Base-by-base conservation (phyloP, 92 coral and sea anemone species). In the Muricea muricata region DNA sequence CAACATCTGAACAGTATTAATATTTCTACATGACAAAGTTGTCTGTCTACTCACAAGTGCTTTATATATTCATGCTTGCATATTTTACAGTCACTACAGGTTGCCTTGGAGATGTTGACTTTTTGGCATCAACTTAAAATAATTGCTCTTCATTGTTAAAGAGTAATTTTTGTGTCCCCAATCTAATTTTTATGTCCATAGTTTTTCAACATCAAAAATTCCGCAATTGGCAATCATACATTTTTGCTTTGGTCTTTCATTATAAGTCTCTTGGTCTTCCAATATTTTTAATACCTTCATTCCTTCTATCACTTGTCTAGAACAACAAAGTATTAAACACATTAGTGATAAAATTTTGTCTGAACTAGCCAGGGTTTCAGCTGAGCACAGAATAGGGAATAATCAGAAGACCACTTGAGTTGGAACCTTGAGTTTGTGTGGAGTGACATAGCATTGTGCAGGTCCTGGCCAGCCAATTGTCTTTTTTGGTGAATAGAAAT, bases 251-350 rank as follows among this genome's bases (percentile, higher is more conserved):
- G 99, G 99, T 69, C 99, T 86, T 74, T 97, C 98, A 33, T 97
- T 97, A 57, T 91, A 97, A 6, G 98, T 94, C 46, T 94, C 98
- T 37, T 90, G 93, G 35, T 86, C 93, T 81, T 94, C 98, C 21
- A 94, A 84, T 35, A 48, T 45, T 21, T 92, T 90, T 42, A 97
- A 78, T 54, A 94, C 97, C 46, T 84, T 25, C 37, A 93, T 85
- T 29, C 99, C 99, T 58, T 97, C 99, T 17, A 97, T 97, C 23
- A 97, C 94, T 92, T 92, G 98, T 10, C 99, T 97, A 81, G 20
- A 56, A 77, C 31, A 52, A 18, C 9, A 70, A 54, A 60, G 24
- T 14, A 1, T n/a, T n/a, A n/a, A n/a, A n/a, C n/a, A n/a, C n/a
- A n/a, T n/a, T n/a, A n/a, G n/a, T n/a, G n/a, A n/a, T n/a, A n/a